phyloP scores from a whole-genome alignment of 2,113 vertebrate species.

The Indri indri region DNA sequence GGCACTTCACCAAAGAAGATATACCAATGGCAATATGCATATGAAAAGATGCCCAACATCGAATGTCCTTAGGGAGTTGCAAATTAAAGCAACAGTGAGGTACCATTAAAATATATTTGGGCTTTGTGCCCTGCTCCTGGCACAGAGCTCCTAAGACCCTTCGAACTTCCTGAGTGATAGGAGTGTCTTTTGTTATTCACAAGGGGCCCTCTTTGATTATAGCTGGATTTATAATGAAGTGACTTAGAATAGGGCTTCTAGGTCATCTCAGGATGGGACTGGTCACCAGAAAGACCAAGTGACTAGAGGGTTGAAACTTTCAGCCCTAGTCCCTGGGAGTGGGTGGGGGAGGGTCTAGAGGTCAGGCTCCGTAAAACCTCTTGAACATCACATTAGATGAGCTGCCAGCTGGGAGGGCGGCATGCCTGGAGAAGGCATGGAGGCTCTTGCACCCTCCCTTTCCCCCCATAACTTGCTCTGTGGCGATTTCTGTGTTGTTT shows the following conservation, averaged over 20 bases:
- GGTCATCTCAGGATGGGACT: not conserved
- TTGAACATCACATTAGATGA: not conserved
- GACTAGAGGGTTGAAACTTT: no score
- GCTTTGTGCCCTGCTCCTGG: not conserved
- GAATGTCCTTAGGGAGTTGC: not conserved
- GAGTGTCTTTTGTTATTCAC: not conserved
- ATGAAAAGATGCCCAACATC: not conserved
- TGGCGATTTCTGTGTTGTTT: not conserved
- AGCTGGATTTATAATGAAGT: not conserved
- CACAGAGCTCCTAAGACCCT: not conserved
- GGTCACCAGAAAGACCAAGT: not conserved
- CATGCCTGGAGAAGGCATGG: not conserved
- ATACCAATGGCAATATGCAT: not conserved
- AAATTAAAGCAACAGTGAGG: not conserved
- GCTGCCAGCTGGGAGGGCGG: not conserved
- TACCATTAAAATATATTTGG: not conserved
- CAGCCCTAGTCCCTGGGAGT: not conserved
- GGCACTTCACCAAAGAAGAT: not conserved
- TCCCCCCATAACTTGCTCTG: not conserved
- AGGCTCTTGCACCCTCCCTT: not conserved
- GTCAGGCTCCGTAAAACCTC: not conserved
- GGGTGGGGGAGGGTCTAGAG: not conserved
- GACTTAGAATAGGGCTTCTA: not conserved
- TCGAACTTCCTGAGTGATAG: not conserved
- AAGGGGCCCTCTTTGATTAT: not conserved